These are phyloP conservation scores for Formica exsecta DNA, from an alignment of 1,140 invertebrate species.

Conservation along the genomic window DNA sequence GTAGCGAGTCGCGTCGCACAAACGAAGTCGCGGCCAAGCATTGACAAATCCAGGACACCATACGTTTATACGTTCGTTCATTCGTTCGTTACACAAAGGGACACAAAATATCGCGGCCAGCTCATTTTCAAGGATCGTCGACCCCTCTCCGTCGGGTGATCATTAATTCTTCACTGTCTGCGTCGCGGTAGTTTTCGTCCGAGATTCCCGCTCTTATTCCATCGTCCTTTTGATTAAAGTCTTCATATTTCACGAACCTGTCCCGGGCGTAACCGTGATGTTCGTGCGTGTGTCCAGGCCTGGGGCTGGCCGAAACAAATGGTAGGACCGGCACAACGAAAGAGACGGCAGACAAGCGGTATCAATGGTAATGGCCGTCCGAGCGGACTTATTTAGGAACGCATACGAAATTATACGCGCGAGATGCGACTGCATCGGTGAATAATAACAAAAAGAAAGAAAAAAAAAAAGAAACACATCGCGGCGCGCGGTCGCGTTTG, in stretches of 20 bases:
- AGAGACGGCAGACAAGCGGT: constrained; percentile 47
- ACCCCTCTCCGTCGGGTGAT: constrained; percentile 41
- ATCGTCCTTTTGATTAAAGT: constrained; percentile 77
- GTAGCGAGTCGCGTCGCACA: constrained; percentile 53
- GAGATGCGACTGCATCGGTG: constrained; percentile 6
- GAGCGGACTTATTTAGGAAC: constrained; percentile 73
- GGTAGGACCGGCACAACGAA: constrained; percentile 12
- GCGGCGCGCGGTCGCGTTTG: constrained; percentile 69
- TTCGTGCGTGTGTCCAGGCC: constrained; percentile 42
- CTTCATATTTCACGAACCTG: constrained; percentile 77
- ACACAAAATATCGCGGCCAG: constrained; percentile 23
- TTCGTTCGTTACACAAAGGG: constrained; percentile 47
- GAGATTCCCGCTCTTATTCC: constrained; percentile 66
- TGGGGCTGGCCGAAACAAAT: constrained; percentile 65
- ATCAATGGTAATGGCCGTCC: constrained; percentile 76
- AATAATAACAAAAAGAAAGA: constrained; percentile 36
- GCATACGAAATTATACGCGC: constrained; percentile 73
- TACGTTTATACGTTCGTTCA: constrained; percentile 45
- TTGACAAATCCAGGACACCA: constrained; percentile 37
- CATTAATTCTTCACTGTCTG: constrained; percentile 73
- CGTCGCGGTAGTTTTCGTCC: constrained; percentile 68
- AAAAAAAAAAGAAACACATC: constrained; percentile 61
- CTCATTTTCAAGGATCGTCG: constrained; percentile 60
- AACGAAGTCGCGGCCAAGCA: constrained; percentile 22
- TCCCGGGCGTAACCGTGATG: constrained; percentile 50